phyloP scores from a whole-genome alignment of 2,797 vertebrate species.

The Hemitrygon akajei region DNA sequence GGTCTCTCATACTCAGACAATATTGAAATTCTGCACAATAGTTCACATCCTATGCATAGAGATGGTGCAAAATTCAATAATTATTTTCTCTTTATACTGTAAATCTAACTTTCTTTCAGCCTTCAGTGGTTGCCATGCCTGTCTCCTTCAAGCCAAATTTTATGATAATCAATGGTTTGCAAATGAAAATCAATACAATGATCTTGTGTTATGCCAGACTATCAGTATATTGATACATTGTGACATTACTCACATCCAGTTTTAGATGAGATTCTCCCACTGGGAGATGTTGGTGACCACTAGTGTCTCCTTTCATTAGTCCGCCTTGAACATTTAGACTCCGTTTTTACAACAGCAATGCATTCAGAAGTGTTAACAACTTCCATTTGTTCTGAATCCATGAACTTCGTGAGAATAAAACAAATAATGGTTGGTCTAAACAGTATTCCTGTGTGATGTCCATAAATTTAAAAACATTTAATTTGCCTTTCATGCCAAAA shows the following conservation, averaged over 20 bases:
- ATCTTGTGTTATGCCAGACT: neutral
- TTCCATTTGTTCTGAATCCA: neutral
- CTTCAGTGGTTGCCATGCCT: neutral
- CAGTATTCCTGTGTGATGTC: neutral
- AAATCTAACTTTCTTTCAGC: neutral
- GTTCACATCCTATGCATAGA: neutral
- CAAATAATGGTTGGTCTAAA: neutral
- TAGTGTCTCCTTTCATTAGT: slow-evolving; percentile 19
- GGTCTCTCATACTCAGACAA: neutral
- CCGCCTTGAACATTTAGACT: neutral
- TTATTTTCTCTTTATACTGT: neutral
- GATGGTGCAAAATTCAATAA: neutral
- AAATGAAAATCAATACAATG: slow-evolving; percentile 5
- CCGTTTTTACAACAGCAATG: neutral
- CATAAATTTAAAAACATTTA: neutral
- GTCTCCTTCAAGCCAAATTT: neutral
- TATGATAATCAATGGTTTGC: neutral
- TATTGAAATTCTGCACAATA: neutral
- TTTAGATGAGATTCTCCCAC: slow-evolving; percentile 21
- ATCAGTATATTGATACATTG: slow-evolving; percentile 26
- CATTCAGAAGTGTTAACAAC: neutral
- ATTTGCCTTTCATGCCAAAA: neutral
- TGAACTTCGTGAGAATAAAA: neutral
- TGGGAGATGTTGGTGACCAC: slow-evolving; percentile 27
- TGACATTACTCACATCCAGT: slow-evolving; percentile 23